These are phyloP conservation scores for Mus minutoides DNA, from an alignment of 2,797 vertebrate species.

Conservation along the genomic window DNA sequence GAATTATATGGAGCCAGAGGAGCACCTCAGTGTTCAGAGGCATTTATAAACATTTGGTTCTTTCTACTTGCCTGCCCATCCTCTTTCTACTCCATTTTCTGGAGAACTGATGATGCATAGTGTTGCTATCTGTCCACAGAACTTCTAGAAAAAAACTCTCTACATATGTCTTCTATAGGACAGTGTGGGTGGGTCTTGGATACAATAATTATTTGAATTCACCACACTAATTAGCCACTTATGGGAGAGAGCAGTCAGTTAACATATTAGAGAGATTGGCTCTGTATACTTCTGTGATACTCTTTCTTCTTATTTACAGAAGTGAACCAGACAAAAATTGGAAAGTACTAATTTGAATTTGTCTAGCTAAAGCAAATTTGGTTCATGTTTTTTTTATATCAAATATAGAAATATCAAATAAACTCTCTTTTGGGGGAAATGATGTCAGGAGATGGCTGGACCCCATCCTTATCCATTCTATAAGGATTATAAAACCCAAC, in stretches of 20 bases:
- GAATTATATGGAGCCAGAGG: background rate
- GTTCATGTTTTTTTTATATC: background rate
- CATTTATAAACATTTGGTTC: background rate
- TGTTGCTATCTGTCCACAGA: background rate
- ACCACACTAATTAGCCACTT: background rate
- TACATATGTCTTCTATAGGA: rapidly evolving
- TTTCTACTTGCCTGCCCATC: no score
- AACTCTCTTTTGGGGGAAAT: background rate
- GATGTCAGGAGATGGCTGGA: background rate
- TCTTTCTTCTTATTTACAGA: background rate
- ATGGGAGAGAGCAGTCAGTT: background rate
- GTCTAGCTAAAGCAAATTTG: background rate
- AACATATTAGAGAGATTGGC: background rate
- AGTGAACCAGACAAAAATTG: background rate
- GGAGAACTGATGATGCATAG: background rate
- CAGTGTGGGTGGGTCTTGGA: background rate
- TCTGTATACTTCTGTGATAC: background rate
- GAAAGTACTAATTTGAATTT: background rate
- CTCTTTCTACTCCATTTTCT: background rate
- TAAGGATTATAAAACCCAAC: background rate
- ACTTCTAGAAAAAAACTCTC: background rate
- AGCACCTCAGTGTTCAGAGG: background rate
- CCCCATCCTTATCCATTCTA: background rate
- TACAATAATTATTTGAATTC: background rate
- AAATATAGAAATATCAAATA: background rate